A percentile compares a stretch with the other conserved stretches of the same genome.
These are phyloP conservation scores for Polylopha cassiicola DNA, from an alignment of 2,888 invertebrate species.

Conservation along the genomic window DNA sequence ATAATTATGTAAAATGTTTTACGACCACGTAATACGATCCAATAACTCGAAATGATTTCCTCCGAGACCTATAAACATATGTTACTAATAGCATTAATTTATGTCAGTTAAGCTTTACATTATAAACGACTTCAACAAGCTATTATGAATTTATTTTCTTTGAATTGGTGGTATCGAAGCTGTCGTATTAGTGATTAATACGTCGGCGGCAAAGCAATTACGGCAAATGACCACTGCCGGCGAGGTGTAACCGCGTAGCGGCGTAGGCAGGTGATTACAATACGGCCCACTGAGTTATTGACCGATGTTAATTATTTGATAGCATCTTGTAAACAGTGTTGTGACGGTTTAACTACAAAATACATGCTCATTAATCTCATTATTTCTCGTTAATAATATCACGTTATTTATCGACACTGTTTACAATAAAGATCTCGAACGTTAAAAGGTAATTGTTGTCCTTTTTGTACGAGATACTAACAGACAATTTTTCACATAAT, in stretches of 20 bases:
- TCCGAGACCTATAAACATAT: conserved; percentile 15
- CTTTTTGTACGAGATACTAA: conserved; percentile 10
- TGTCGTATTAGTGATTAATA: conserved; percentile 70
- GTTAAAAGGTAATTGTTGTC: no score
- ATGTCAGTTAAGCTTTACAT: conserved; percentile 28
- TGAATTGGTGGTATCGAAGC: conserved; percentile 49
- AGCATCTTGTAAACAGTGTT: conserved; percentile 49
- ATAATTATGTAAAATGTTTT: no score
- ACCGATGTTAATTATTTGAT: conserved; percentile 61
- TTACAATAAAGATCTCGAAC: no score
- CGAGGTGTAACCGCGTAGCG: conserved; percentile 49
- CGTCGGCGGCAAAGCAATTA: conserved; percentile 62
- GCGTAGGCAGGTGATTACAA: conserved; percentile 45
- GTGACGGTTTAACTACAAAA: conserved; percentile 28
- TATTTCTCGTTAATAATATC: no score
- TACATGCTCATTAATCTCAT: no score
- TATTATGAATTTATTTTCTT: conserved; percentile 50
- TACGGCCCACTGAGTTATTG: conserved; percentile 52
- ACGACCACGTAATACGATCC: conserved; percentile 8
- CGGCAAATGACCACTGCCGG: conserved; percentile 50
- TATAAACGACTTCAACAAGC: conserved; percentile 30
- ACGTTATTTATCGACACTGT: no score
- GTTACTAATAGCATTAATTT: conserved; percentile 20
- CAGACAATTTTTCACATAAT: conserved; percentile 16
- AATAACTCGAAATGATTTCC: conserved; percentile 9